Conservation (phyloP, 2,888 invertebrate species). For the Periphyllus acericola region DNA sequence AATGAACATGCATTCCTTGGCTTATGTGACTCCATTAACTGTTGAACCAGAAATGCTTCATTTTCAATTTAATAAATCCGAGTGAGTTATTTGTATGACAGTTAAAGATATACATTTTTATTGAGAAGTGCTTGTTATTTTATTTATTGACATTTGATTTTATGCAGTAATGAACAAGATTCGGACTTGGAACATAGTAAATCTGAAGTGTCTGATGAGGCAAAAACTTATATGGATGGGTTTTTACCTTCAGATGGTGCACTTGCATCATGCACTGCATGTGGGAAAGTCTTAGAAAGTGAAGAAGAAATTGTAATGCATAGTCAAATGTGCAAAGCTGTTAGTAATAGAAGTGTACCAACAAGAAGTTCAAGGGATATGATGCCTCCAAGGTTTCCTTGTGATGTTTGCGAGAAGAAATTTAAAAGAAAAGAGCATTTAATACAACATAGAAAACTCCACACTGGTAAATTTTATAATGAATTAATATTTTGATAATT, state of each 20-base stretch:
- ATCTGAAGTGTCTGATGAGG: conserved; percentile 29
- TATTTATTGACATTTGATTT: neutral
- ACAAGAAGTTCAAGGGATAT: conserved; percentile 45
- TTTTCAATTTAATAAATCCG: conserved; percentile 51
- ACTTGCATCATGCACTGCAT: conserved; percentile 55
- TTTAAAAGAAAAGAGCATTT: conserved; percentile 78
- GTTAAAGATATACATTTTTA: neutral
- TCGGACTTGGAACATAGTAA: conserved; percentile 49
- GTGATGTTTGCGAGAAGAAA: conserved; percentile 73
- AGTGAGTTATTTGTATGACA: conserved; percentile 31
- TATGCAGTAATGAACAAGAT: conserved; percentile 57
- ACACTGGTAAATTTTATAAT: conserved; percentile 69
- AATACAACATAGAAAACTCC: conserved; percentile 76
- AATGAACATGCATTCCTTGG: conserved; percentile 42
- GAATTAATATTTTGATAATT: neutral
- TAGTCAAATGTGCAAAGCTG: conserved; percentile 52
- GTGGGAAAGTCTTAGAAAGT: conserved; percentile 62
- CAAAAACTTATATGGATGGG: conserved; percentile 42
- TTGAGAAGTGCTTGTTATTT: neutral
- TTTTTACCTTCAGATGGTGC: conserved; percentile 48
- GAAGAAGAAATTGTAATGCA: conserved; percentile 62
- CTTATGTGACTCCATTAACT: conserved; percentile 55
- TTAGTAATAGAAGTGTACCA: conserved; percentile 14
- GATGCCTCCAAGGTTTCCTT: conserved; percentile 65
- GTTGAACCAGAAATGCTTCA: conserved; percentile 58